These are phyloP conservation scores for Scolopax bukidnonensis DNA, from an alignment of 2,797 vertebrate species.

Conservation along the genomic window DNA sequence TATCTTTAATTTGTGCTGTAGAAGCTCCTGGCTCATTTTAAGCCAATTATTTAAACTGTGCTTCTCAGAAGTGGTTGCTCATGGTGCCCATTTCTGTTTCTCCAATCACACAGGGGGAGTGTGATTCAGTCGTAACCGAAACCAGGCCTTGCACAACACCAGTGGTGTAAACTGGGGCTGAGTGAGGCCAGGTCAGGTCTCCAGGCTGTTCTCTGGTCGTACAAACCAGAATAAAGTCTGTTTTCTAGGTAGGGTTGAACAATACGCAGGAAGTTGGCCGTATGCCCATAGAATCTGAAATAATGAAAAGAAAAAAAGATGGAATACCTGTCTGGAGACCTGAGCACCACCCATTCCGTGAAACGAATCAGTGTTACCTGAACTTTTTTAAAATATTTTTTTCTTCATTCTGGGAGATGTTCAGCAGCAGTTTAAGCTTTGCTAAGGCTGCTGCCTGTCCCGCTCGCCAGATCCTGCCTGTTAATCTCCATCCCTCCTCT, in stretches of 20 bases:
- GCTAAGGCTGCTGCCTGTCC: not conserved
- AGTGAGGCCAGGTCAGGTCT: not conserved
- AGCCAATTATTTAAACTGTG: not conserved
- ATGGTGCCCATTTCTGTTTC: not conserved
- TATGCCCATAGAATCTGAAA: not conserved
- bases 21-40: not conserved
- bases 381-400: no score
- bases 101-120: not conserved
- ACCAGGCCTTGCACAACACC: not conserved
- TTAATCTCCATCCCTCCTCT: not conserved
- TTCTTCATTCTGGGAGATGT: not conserved
- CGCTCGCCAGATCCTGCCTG: not conserved
- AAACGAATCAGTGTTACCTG: not conserved
- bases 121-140: not conserved
- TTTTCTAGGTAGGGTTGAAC: not conserved
- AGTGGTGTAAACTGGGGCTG: not conserved
- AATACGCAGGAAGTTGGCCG: not conserved
- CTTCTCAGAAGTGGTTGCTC: not conserved
- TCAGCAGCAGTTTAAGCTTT: not conserved
- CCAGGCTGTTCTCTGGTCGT: not conserved
- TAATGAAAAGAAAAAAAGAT: not conserved
- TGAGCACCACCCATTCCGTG: not conserved
- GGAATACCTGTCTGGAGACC: not conserved
- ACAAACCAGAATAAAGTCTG: not conserved
- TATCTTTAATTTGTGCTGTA: not conserved